Base-by-base conservation (phyloP, 2,888 invertebrate genomes). In the Ophonus ardosiacus region DNA sequence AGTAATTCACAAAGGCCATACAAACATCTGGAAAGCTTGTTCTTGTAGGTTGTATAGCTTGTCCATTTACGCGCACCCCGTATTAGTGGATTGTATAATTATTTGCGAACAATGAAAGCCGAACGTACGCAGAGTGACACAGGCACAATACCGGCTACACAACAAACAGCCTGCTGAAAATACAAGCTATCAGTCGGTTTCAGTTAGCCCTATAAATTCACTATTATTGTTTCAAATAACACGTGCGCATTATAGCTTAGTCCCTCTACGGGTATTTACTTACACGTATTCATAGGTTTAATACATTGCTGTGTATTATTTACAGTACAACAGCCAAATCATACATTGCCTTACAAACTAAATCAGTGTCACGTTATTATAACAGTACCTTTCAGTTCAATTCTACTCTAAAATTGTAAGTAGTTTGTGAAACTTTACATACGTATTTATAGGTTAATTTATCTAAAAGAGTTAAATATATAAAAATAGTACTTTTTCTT, bases 71-170 rank as follows among this genome's bases (percentile, higher is more conserved):
- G 57, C 57, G 31, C 56, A 76, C 51, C 78, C 78, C 24, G 78
- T 78, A 78, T 78, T 78, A 78, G 24, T n/a, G 57, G 78, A 78
- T 78, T 78, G 57, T 78, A 57, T 57, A 78, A 78, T 57, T 78
- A 78, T 78, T 57, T 78, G 56, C 78, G 40, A 78, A 78, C 78
- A 78, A 78, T 78, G 78, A 78, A 78, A 78, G 51, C 71, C 71
- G 71, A 74, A 74, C 21, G 68, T 17, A 17, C 4, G n/a, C 38
- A n/a, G 68, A 71, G 71, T 43, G 40, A 74, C 71, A 74, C 15
- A 43, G 43, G 43, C 15, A 43, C 43, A 74, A 74, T 43, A 43
- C 15, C 13, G 71, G 10, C 10, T 68, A 38, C 68, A 74, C 43
- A n/a, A 40, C 40, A 74, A 40, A 74, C 40, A 74, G n/a, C 5